phyloP scores from a whole-genome alignment of 2,888 invertebrate genomes.

The Aricia artaxerxes region DNA sequence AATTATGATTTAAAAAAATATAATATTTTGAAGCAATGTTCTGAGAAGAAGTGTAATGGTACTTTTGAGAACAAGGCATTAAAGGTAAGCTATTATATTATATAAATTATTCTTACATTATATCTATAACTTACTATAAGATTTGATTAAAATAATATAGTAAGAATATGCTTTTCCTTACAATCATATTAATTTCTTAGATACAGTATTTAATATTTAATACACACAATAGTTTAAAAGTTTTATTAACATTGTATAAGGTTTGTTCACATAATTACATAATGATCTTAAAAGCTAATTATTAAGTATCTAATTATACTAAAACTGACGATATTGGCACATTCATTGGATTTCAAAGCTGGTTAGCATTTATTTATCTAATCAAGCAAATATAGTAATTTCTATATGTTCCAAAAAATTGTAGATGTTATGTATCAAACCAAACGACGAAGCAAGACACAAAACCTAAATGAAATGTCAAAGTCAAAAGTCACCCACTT shows the following conservation, averaged over 20 bases:
- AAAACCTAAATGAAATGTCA: not conserved
- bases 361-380: not conserved
- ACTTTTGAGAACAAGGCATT: too few species aligned
- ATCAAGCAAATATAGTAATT: not conserved
- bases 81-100: too few species aligned
- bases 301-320: not conserved
- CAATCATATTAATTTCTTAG: not conserved
- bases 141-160: not conserved
- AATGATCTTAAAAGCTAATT: not conserved
- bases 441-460: too few species aligned
- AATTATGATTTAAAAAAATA: too few species aligned
- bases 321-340: slow-evolving; percentile 20
- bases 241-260: too few species aligned
- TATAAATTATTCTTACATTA: too few species aligned
- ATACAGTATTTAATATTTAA: too few species aligned
- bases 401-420: not conserved
- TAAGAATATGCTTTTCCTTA: slow-evolving; percentile 12
- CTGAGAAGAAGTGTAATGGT: too few species aligned
- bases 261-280: not conserved
- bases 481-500: not conserved
- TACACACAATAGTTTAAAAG: too few species aligned
- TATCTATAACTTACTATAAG: too few species aligned
- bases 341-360: not conserved
- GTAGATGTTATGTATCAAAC: not conserved
- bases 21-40: too few species aligned